Conservation (phyloP, 53 echinoderm and acorn worm genomes). For the Temnopleurus reevesii region DNA sequence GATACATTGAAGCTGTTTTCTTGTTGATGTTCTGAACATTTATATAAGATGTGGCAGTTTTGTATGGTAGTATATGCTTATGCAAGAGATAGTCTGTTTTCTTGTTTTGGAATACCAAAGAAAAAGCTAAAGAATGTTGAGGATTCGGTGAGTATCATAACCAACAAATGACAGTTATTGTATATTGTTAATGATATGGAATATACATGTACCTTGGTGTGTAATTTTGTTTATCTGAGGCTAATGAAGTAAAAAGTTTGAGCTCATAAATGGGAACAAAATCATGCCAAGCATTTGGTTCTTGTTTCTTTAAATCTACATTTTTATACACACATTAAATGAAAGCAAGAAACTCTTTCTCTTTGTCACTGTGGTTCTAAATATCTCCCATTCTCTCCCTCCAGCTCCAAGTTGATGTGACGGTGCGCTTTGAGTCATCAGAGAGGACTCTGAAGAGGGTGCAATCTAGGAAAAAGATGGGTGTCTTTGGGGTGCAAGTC, state of each 20-base stretch:
- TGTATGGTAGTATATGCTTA: conserved; percentile 4
- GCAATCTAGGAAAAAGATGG: conserved; percentile 84
- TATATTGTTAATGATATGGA: too few species aligned
- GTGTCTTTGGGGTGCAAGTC: conserved; percentile 93
- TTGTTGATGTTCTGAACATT: not conserved
- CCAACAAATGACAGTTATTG: too few species aligned
- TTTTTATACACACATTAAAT: too few species aligned
- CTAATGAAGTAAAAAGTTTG: too few species aligned
- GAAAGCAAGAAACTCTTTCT: too few species aligned
- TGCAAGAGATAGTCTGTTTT: conserved; percentile 10
- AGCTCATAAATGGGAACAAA: too few species aligned
- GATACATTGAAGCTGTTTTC: not conserved
- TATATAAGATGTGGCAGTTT: conserved; percentile 24
- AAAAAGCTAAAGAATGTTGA: not conserved
- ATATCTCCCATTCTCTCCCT: not conserved
- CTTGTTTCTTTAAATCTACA: too few species aligned
- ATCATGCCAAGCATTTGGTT: too few species aligned
- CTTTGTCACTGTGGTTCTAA: too few species aligned
- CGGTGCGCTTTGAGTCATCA: conserved; percentile 72
- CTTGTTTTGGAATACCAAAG: not conserved
- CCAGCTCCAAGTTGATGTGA: conserved; percentile 73
- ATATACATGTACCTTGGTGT: too few species aligned
- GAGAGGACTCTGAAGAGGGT: conserved; percentile 86
- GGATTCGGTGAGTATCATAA: not conserved
- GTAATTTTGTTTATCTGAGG: too few species aligned